Conservation (phyloP, 2,113 vertebrate species). For the Toxotes jaculatrix region DNA sequence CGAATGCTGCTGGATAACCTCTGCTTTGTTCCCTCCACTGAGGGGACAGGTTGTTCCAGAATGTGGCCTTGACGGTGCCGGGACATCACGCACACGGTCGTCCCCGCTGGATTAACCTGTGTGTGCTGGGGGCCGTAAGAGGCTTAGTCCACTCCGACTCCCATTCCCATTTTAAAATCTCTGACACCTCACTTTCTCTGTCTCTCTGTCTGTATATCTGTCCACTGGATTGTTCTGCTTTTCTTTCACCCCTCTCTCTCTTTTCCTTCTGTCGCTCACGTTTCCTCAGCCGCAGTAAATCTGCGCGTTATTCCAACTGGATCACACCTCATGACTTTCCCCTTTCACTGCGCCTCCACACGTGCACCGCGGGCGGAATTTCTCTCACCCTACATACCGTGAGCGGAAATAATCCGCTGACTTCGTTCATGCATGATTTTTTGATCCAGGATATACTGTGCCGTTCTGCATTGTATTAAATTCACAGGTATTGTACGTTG, state of each 20-base stretch:
- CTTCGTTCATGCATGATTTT: slow-evolving; percentile 17
- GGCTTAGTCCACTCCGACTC: slow-evolving; percentile 62
- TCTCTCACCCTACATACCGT: slow-evolving; percentile 7
- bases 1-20: background rate
- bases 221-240: background rate
- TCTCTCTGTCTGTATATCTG: background rate
- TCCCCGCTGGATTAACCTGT: slow-evolving; percentile 70
- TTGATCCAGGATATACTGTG: slow-evolving; percentile 50
- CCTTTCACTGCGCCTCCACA: slow-evolving; percentile 12
- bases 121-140: slow-evolving; percentile 61
- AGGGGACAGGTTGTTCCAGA: slow-evolving; percentile 40
- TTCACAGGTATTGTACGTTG: slow-evolving; percentile 47
- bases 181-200: slow-evolving; percentile 24
- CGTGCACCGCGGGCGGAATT: slow-evolving; percentile 1
- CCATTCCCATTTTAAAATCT: slow-evolving; percentile 18
- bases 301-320: slow-evolving; percentile 36
- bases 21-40: background rate
- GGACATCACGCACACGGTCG: slow-evolving; percentile 23
- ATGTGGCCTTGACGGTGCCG: background rate
- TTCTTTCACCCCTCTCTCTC: background rate
- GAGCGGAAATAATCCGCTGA: slow-evolving; percentile 57
- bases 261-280: background rate
- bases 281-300: slow-evolving; percentile 10
- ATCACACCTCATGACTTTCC: slow-evolving; percentile 51
- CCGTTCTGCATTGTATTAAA: slow-evolving; percentile 30